These are phyloP conservation scores for Calidris pygmaea DNA, from an alignment of 2,113 vertebrate species.

Conservation along the genomic window DNA sequence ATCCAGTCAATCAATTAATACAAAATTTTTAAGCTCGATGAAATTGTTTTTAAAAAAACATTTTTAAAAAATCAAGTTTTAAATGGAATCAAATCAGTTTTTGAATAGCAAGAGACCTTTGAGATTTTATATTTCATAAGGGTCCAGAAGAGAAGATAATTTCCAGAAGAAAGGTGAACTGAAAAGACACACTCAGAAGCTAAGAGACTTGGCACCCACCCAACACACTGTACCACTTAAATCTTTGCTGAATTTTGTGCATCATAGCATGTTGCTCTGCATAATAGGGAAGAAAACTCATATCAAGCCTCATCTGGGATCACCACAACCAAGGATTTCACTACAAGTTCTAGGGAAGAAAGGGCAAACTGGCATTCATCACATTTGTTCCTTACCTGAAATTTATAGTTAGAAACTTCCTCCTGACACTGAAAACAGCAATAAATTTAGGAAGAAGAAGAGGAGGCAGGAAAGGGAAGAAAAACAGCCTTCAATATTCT, in stretches of 20 bases:
- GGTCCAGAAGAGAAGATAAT: neutral
- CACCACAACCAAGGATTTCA: neutral
- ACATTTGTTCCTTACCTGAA: neutral
- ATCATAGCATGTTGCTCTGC: neutral
- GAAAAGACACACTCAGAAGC: neutral
- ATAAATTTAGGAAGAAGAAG: neutral
- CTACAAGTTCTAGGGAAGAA: neutral
- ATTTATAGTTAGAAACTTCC: neutral
- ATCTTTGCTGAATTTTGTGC: neutral
- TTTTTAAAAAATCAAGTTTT: neutral
- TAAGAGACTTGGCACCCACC: neutral
- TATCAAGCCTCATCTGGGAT: neutral
- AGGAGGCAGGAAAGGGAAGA: neutral
- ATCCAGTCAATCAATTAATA: neutral
- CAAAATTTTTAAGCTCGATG: neutral
- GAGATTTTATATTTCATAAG: neutral
- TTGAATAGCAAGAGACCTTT: neutral
- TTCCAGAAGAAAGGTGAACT: neutral
- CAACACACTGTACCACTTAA: neutral
- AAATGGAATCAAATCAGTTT: neutral
- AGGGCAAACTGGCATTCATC: neutral
- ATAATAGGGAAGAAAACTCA: neutral
- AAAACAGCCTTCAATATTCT: conserved; percentile 29
- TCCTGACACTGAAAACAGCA: neutral
- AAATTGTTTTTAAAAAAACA: neutral